A percentile compares a stretch with the other conserved stretches of the same genome.
Conservation (phyloP, 2,797 vertebrate species). For the Zonotrichia albicollis region DNA sequence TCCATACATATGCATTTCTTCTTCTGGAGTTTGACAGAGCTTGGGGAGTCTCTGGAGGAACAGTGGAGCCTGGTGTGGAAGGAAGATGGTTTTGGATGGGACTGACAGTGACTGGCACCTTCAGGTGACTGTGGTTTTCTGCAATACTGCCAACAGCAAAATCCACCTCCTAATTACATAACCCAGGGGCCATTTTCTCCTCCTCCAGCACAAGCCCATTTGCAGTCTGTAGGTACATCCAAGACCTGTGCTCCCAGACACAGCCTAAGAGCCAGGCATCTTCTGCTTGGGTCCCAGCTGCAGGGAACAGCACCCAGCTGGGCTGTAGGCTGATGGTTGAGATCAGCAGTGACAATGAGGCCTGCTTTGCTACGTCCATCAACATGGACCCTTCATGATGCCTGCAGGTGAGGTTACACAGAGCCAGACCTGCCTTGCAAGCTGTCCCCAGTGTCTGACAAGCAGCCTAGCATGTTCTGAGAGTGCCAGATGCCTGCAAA, state of each 20-base stretch:
- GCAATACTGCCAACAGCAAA: background rate
- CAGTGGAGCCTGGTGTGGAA: background rate
- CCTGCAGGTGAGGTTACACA: background rate
- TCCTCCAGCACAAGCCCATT: background rate
- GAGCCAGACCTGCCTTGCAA: background rate
- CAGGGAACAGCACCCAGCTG: background rate
- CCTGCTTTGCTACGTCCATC: background rate
- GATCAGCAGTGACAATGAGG: background rate
- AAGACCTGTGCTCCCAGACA: background rate
- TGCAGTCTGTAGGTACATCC: background rate
- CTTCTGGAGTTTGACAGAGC: background rate
- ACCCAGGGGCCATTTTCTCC: rapidly evolving
- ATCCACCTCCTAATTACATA: background rate
- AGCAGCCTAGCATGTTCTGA: background rate
- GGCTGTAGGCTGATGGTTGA: background rate
- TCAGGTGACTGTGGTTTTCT: background rate
- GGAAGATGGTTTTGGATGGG: background rate
- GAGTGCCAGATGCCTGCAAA: background rate
- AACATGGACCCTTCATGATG: background rate
- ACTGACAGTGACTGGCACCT: background rate
- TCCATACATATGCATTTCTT: background rate
- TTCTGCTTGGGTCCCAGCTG: background rate
- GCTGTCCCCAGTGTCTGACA: background rate
- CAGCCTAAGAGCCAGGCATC: background rate
- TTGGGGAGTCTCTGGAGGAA: background rate